A percentile compares a stretch with the other conserved stretches of the same genome.
These are phyloP conservation scores for Xiphophorus birchmanni DNA, from an alignment of 2,797 vertebrate genomes.

Conservation along the genomic window DNA sequence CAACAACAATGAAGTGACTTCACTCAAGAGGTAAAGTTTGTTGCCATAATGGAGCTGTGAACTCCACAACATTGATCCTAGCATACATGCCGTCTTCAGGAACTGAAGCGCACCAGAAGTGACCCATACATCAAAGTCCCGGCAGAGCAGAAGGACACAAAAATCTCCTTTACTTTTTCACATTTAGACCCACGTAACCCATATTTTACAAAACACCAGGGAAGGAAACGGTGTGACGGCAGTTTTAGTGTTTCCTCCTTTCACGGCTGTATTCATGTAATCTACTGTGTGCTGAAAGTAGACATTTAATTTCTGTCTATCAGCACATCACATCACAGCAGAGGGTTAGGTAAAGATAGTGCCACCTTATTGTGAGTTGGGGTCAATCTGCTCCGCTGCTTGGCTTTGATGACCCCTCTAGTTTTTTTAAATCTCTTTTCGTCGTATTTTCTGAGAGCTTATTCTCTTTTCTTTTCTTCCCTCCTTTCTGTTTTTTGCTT, in stretches of 20 bases:
- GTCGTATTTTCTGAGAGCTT: constrained; percentile 71
- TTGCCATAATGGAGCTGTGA: background rate
- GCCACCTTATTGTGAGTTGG: constrained; percentile 51
- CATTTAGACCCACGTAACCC: background rate
- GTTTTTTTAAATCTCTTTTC: constrained; percentile 54
- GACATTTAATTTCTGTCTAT: constrained; percentile 76
- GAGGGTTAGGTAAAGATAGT: constrained; percentile 59
- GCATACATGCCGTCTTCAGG: background rate
- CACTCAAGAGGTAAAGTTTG: background rate
- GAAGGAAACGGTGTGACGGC: background rate
- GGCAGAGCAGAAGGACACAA: background rate
- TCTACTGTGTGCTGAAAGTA: constrained; percentile 42
- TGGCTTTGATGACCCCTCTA: constrained; percentile 69
- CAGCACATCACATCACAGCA: constrained; percentile 67
- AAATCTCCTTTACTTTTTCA: background rate
- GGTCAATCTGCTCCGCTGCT: constrained; percentile 38
- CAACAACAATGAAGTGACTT: background rate
- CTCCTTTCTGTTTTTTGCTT: constrained; percentile 32
- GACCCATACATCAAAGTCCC: background rate
- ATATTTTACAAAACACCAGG: background rate
- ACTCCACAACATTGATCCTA: background rate
- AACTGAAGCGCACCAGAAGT: background rate
- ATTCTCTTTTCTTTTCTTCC: constrained; percentile 42
- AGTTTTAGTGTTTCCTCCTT: constrained; percentile 21
- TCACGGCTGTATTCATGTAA: constrained; percentile 4